Evolutionary conservation across 2,888 invertebrate species (phyloP).

Genomic region (Tetanocera ferruginea): DNA sequence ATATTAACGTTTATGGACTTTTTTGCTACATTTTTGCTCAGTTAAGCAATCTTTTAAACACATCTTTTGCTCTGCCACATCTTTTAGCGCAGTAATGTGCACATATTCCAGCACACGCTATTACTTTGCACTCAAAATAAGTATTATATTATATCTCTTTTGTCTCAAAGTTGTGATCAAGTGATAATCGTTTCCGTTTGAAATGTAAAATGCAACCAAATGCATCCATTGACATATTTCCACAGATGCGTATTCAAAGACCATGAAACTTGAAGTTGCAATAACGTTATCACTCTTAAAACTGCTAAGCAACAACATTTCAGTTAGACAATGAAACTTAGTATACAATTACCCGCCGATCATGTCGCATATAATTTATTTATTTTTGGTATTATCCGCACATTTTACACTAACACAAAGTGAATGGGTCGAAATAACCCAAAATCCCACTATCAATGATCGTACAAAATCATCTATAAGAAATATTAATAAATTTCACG

Average conservation of each 20-base stretch:
- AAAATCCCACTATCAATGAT: constrained; percentile 30
- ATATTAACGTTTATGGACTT: too few relatives aligned
- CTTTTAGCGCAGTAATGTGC: too few relatives aligned
- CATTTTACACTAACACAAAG: neutral
- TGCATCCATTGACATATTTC: constrained; percentile 55
- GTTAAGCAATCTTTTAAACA: too few relatives aligned
- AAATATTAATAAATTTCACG: neutral
- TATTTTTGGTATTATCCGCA: neutral
- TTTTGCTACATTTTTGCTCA: too few relatives aligned
- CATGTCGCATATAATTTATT: constrained; percentile 6
- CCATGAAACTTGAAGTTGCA: constrained; percentile 27
- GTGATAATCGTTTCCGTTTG: neutral
- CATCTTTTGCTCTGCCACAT: too few relatives aligned
- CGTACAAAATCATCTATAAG: neutral
- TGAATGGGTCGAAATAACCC: constrained; percentile 54
- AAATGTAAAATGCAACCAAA: constrained; percentile 41
- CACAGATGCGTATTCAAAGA: constrained; percentile 8
- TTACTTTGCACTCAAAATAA: too few relatives aligned
- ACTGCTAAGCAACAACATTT: neutral
- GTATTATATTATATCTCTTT: too few relatives aligned
- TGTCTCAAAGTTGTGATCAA: neutral
- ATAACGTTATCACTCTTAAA: neutral
- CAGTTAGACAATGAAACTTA: neutral
- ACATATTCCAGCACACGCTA: too few relatives aligned
- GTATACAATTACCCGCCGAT: neutral